These are phyloP conservation scores for Eumerus sabulonum DNA, from an alignment of 2,888 invertebrate species.

Conservation along the genomic window DNA sequence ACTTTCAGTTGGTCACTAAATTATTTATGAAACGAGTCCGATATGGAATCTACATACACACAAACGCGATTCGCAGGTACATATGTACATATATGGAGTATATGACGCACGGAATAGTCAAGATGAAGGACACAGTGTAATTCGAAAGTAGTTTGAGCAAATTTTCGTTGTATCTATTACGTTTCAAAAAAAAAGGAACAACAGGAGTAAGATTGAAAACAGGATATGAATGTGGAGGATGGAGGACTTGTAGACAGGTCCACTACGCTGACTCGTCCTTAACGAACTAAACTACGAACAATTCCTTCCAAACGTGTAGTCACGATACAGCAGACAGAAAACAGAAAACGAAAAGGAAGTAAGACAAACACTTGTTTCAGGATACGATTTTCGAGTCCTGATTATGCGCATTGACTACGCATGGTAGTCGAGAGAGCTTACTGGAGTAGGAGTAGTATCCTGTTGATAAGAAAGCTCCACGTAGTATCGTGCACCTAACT, in stretches of 20 bases:
- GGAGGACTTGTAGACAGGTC: slow-evolving; percentile 28
- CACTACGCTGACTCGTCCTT: slow-evolving; percentile 40
- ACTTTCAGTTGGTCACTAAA: slow-evolving; percentile 3
- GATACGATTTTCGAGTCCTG: slow-evolving; percentile 47
- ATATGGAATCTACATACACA: slow-evolving; percentile 2
- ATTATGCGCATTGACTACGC: slow-evolving; percentile 63
- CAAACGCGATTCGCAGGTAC: no score
- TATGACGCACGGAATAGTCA: no score
- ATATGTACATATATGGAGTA: no score
- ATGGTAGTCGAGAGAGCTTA: slow-evolving; percentile 37
- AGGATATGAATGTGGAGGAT: not conserved
- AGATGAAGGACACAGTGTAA: no score
- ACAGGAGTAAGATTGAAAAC: not conserved
- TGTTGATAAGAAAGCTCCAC: slow-evolving; percentile 48
- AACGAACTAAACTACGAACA: slow-evolving; percentile 43
- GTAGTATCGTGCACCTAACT: not conserved
- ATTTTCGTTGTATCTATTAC: no score
- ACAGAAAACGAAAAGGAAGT: no score
- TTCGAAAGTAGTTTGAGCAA: no score
- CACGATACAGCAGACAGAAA: no score
- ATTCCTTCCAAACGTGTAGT: slow-evolving; percentile 23
- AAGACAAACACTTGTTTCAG: slow-evolving; percentile 53
- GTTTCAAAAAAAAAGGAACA: not conserved
- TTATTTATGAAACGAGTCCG: slow-evolving; percentile 17
- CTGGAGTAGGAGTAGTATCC: slow-evolving; percentile 11